Base-by-base conservation (phyloP, 2,888 invertebrate species). In the Drosophila seclusa region DNA sequence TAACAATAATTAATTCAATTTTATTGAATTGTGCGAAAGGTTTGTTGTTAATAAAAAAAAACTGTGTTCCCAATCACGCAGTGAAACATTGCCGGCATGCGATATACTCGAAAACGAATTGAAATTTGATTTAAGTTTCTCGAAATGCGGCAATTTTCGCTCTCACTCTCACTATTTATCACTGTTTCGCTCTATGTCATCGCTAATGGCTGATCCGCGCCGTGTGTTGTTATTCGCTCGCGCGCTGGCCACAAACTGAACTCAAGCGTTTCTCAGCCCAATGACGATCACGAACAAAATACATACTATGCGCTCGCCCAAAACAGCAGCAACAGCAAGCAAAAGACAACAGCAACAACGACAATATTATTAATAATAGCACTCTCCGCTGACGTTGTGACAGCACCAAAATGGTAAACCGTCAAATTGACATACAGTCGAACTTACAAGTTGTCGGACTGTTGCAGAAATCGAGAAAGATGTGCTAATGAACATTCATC, bases 241-340 rank as follows among this genome's bases (percentile, higher is more conserved):
- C 82, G 73, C 77, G 68, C 77, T 74, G 68, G 57, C 66, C 68
- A 72, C 67, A 70, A 87, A 86, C 85, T 86, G 78, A 89, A 86
- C 77, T 67, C 78, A 71, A 73, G 69, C 71, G 70, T 76, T 83
- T 64, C 70, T 68, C 74, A 69, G 83, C 61, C 66, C 66, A 55
- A 87, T 79, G 85, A 69, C 70, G 84, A 89, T 84, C 84, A 85
- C 89, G 80, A 87, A 84, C 74, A 67, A 76, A 72, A 61, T 65
- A 65, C 72, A 61, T 68, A 68, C 62, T 65, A 64, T 76, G 72
- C 63, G 77, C 61, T 68, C 72, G 55, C 53, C 73, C 68, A 76
- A 78, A 78, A 78, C 62, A 60, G 62, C 66, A 59, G 4, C 62
- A 59, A 2, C 68, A 63, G 29, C 66, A 73, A 54, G 50, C 58